phyloP scores from a whole-genome alignment of 2,797 vertebrate genomes.

The Halcyon chelicuti region DNA sequence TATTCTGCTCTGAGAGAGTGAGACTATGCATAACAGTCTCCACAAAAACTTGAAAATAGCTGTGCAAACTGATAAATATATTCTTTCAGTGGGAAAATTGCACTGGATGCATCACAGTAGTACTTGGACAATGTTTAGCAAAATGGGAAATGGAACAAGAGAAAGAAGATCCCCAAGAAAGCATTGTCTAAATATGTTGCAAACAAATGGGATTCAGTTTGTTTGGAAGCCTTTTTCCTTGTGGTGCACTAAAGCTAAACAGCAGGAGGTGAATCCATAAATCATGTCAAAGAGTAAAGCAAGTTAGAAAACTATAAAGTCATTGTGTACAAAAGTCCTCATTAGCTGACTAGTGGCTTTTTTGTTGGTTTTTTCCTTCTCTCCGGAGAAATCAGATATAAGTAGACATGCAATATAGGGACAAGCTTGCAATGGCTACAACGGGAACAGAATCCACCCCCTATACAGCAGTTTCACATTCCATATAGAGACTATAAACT shows the following conservation, averaged over 20 bases:
- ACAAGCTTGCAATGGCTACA: not conserved
- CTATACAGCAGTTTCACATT: not conserved
- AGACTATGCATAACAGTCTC: not conserved
- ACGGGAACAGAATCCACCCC: not conserved
- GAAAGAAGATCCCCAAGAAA: not conserved
- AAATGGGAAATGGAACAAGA: not conserved
- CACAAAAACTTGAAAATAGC: not conserved
- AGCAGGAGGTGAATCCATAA: not conserved
- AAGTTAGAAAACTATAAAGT: not conserved
- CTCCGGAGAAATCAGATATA: not conserved
- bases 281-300: not conserved
- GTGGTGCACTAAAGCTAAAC: not conserved
- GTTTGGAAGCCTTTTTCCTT: not conserved
- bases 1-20: not conserved
- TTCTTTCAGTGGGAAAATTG: not conserved
- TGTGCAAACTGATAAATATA: not conserved
- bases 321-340: not conserved
- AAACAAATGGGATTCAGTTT: not conserved
- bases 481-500: not conserved
- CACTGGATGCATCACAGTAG: not conserved
- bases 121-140: not conserved
- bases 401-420: not conserved
- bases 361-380: not conserved
- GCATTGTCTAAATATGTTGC: not conserved
- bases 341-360: not conserved